Evolutionary conservation across 2,888 invertebrate species (phyloP).

Genomic region (Caenorhabditis sulstoni): DNA sequence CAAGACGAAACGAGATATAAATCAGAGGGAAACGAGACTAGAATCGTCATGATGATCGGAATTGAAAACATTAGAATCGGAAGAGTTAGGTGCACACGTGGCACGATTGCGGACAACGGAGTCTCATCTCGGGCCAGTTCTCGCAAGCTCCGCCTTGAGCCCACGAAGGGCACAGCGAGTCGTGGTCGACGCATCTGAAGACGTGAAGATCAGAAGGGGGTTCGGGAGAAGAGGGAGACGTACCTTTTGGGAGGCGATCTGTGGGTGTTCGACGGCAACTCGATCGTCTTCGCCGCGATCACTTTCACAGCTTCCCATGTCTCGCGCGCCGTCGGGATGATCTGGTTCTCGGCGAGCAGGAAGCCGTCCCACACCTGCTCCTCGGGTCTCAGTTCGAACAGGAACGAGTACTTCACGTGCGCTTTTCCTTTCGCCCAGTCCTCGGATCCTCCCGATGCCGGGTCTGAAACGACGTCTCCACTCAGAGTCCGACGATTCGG

Average conservation of each 20-base stretch:
- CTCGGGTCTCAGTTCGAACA: constrained; percentile 80
- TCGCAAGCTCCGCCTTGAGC: constrained; percentile 77
- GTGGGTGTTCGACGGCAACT: constrained; percentile 53
- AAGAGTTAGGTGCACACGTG: constrained; percentile 66
- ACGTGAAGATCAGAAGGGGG: background rate
- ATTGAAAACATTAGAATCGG: constrained; percentile 10
- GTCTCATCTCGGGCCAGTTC: constrained; percentile 77
- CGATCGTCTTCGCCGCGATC: constrained; percentile 75
- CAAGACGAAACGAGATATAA: constrained; percentile 12
- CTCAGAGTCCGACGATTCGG: no score
- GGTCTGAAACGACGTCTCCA: constrained; percentile 57
- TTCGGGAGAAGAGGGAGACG: background rate
- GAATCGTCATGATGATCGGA: constrained; percentile 54
- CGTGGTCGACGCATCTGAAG: constrained; percentile 73
- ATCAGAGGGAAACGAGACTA: constrained; percentile 30
- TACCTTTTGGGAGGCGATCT: constrained; percentile 60
- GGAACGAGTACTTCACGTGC: constrained; percentile 79
- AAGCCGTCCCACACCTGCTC: constrained; percentile 80
- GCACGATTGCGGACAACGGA: constrained; percentile 75
- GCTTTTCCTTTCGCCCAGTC: constrained; percentile 80
- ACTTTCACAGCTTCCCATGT: constrained; percentile 80
- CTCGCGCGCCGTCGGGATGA: constrained; percentile 79
- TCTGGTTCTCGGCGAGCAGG: constrained; percentile 78
- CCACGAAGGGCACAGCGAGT: constrained; percentile 77
- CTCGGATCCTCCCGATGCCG: constrained; percentile 77